Percentiles rank a stretch among this genome's conserved stretches.
These are phyloP conservation scores for Solea solea DNA, from an alignment of 2,113 vertebrate genomes.

Conservation along the genomic window DNA sequence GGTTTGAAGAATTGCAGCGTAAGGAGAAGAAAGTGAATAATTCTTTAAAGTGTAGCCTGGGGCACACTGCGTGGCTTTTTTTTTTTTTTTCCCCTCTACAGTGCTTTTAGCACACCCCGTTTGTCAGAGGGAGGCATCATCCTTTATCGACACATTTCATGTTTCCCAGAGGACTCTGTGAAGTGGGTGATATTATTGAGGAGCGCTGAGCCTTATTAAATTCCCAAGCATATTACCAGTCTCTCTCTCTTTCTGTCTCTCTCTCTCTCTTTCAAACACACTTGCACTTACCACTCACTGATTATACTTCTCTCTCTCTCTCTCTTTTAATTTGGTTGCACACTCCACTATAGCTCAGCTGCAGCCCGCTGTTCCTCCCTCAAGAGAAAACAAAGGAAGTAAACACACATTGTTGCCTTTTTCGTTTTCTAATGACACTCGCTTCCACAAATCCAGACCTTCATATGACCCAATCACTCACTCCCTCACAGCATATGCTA, in stretches of 20 bases:
- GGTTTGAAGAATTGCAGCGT: slow-evolving; percentile 58
- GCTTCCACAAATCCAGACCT: slow-evolving; percentile 27
- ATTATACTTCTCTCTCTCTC: slow-evolving; percentile 61
- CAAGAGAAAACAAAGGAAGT: slow-evolving; percentile 65
- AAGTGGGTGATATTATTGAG: slow-evolving; percentile 81
- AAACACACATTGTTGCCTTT: slow-evolving; percentile 71
- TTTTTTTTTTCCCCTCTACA: slow-evolving; percentile 12
- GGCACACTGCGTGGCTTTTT: slow-evolving; percentile 49
- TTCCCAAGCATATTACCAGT: slow-evolving; percentile 81
- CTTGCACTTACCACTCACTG: slow-evolving; percentile 41
- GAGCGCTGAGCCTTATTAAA: slow-evolving; percentile 83
- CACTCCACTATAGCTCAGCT: slow-evolving; percentile 45
- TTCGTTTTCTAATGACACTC: slow-evolving; percentile 34
- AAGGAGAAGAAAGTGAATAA: slow-evolving; percentile 64
- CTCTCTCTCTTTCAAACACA: slow-evolving; percentile 46
- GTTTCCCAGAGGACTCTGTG: slow-evolving; percentile 79
- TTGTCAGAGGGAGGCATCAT: slow-evolving; percentile 77
- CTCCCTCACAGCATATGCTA: not conserved
- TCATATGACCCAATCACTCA: slow-evolving; percentile 25
- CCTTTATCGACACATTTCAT: slow-evolving; percentile 79
- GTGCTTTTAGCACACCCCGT: slow-evolving; percentile 66
- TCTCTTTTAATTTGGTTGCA: slow-evolving; percentile 68
- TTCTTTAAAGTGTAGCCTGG: slow-evolving; percentile 71
- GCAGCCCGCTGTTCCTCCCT: slow-evolving; percentile 28
- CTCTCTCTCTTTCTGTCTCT: slow-evolving; percentile 60